Evolutionary conservation across 2,797 vertebrate species (phyloP).

Genomic region (Peromyscus melanophrys): DNA sequence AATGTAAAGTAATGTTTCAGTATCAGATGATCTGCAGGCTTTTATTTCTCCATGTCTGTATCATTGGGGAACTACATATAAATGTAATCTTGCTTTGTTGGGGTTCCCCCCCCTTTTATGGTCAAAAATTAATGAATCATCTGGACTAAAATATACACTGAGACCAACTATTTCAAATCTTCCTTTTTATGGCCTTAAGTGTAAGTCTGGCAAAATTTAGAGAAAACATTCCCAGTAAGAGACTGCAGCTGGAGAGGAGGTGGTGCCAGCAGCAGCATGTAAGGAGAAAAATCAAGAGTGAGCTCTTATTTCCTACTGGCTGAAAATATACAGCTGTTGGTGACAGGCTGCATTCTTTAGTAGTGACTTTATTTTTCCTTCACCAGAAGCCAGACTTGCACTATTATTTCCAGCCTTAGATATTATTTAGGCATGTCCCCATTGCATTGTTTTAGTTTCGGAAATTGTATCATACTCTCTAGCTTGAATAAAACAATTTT

Average conservation of each 20-base stretch:
- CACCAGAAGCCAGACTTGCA: conserved; percentile 79
- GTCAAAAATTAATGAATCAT: conserved; percentile 56
- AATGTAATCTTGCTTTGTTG: conserved; percentile 16
- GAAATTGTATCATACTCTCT: conserved; percentile 72
- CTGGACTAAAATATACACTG: conserved; percentile 36
- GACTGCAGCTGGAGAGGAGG: conserved; percentile 71
- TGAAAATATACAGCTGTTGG: conserved; percentile 80
- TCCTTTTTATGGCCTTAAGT: conserved; percentile 73
- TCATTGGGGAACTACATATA: conserved; percentile 47
- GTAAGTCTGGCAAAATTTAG: conserved; percentile 76
- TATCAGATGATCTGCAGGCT: background rate
- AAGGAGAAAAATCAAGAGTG: conserved; percentile 73
- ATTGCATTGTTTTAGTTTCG: conserved; percentile 78
- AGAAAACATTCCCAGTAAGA: conserved; percentile 75
- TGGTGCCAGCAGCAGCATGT: conserved; percentile 70
- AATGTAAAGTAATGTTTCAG: conserved; percentile 17
- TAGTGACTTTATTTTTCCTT: conserved; percentile 85
- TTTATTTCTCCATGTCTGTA: background rate
- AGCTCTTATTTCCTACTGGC: conserved; percentile 76
- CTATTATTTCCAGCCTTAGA: conserved; percentile 78
- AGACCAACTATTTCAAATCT: conserved; percentile 63
- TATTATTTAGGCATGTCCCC: conserved; percentile 78
- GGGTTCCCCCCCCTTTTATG: background rate
- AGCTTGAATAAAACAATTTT: conserved; percentile 59
- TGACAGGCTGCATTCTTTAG: conserved; percentile 83